Percentiles rank a stretch among this genome's conserved stretches.
These are phyloP conservation scores for Pecten maximus DNA, from an alignment of 2,888 invertebrate species.

Conservation along the genomic window DNA sequence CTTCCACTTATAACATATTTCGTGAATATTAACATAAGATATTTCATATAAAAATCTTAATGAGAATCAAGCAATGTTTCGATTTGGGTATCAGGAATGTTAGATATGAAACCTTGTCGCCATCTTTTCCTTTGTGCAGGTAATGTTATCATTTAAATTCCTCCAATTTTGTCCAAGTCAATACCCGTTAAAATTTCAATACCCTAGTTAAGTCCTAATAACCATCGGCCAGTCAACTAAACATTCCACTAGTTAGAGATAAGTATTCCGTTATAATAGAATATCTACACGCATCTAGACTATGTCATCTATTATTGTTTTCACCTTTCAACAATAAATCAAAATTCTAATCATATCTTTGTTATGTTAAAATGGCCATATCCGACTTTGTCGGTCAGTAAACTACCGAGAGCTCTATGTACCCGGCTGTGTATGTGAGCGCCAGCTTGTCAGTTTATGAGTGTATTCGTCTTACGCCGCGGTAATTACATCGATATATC, in stretches of 20 bases:
- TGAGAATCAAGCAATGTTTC: too few species aligned
- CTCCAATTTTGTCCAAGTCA: background rate
- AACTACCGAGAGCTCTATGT: background rate
- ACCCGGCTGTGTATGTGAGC: background rate
- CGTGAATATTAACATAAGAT: too few species aligned
- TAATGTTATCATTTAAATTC: background rate
- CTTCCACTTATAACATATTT: too few species aligned
- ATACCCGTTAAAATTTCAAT: background rate
- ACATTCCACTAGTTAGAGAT: background rate
- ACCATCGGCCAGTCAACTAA: background rate
- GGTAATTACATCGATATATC: constrained; percentile 12
- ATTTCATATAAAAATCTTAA: too few species aligned
- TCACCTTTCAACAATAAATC: background rate
- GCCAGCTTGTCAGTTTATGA: background rate
- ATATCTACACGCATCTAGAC: background rate
- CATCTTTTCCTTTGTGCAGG: too few species aligned
- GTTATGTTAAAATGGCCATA: background rate
- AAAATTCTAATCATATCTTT: constrained; percentile 9
- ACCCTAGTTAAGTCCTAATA: background rate
- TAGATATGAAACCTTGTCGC: too few species aligned
- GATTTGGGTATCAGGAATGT: too few species aligned
- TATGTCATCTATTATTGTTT: constrained; percentile 1
- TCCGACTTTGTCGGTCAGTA: background rate
- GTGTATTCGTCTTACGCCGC: background rate
- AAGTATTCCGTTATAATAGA: background rate